These are phyloP conservation scores for Lepus townsendii DNA, from an alignment of 2,797 vertebrate species.

Conservation along the genomic window DNA sequence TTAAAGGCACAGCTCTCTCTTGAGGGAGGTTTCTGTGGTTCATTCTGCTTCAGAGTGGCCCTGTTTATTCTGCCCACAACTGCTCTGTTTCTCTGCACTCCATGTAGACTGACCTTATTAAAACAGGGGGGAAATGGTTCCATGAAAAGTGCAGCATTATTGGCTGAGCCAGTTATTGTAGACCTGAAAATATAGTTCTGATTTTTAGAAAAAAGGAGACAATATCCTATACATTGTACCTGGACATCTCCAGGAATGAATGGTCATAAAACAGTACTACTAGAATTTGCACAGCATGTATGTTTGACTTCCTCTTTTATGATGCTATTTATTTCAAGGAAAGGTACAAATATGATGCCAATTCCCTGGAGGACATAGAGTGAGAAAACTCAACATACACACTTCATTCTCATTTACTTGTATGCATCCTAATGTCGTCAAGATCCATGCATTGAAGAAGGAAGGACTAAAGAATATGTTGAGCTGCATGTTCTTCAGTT, in stretches of 20 bases:
- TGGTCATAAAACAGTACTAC: background rate
- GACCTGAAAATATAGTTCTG: slow-evolving; percentile 17
- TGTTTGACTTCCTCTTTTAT: background rate
- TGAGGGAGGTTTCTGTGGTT: slow-evolving; percentile 9
- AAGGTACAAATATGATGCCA: background rate
- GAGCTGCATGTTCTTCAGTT: background rate
- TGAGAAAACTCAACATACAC: background rate
- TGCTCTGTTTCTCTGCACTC: background rate
- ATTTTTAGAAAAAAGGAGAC: background rate
- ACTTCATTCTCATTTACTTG: slow-evolving; percentile 12
- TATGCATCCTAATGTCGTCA: background rate
- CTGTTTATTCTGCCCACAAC: background rate
- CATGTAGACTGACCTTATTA: slow-evolving; percentile 13
- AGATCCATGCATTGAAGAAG: background rate
- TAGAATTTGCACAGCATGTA: background rate
- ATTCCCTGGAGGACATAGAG: background rate
- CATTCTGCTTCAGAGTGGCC: background rate
- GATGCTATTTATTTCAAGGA: background rate
- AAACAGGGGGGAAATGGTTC: background rate
- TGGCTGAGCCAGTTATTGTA: background rate
- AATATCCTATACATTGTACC: background rate
- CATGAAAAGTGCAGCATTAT: background rate
- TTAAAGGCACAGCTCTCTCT: slow-evolving; percentile 52
- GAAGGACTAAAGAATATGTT: background rate
- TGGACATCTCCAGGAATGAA: background rate